phyloP scores from a whole-genome alignment of 2,113 vertebrate species.

The Myotis yumanensis region DNA sequence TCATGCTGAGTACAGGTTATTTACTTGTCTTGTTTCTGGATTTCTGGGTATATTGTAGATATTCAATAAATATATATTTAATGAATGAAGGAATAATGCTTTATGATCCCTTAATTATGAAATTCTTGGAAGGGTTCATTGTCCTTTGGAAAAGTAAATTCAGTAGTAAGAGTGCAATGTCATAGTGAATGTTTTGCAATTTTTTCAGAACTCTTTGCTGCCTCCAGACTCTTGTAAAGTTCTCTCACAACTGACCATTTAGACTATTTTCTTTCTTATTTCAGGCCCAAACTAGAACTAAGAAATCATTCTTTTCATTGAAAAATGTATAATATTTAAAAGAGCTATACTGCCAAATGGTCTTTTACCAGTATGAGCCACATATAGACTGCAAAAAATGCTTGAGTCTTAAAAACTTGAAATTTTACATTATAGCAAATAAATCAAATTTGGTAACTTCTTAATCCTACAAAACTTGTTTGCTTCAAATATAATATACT shows the following conservation, averaged over 20 bases:
- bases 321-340: neutral
- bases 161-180: neutral
- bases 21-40: neutral
- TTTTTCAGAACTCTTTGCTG: slow-evolving; percentile 15
- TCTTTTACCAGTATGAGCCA: neutral
- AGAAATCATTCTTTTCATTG: slow-evolving; percentile 12
- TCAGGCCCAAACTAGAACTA: neutral
- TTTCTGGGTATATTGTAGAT: neutral
- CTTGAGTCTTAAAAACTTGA: neutral
- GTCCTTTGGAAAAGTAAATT: neutral
- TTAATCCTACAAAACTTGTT: neutral
- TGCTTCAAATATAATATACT: neutral
- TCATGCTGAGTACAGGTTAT: neutral
- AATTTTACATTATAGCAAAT: neutral
- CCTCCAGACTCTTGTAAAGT: neutral
- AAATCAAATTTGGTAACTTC: neutral
- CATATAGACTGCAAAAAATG: neutral
- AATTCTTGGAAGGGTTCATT: neutral
- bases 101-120: neutral
- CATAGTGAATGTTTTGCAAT: neutral
- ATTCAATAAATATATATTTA: neutral
- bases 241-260: neutral
- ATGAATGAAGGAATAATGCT: neutral
- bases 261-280: neutral
- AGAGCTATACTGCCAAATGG: neutral